Percentiles rank a stretch among this genome's conserved stretches.
These are phyloP conservation scores for Kuschelorhynchus macadamiae DNA, from an alignment of 2,888 invertebrate species.

Conservation along the genomic window DNA sequence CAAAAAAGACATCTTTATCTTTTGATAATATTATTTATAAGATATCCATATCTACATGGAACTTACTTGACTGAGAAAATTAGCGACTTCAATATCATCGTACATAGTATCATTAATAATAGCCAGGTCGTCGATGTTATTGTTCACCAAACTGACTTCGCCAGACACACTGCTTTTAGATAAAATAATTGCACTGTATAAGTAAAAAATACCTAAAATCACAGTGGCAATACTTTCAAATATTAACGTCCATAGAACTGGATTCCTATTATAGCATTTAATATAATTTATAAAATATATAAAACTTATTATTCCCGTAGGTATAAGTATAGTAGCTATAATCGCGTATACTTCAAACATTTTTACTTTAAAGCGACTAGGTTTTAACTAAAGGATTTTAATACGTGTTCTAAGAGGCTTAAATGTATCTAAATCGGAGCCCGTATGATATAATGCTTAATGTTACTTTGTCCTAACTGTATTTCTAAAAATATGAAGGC, in stretches of 20 bases:
- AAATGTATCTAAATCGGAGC: background rate
- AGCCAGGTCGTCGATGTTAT: conserved; percentile 35
- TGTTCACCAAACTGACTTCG: background rate
- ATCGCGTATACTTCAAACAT: conserved; percentile 43
- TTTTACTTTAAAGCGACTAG: background rate
- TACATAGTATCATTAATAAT: conserved; percentile 34
- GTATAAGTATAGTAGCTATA: conserved; percentile 26
- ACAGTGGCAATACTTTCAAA: conserved; percentile 27
- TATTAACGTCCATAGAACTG: conserved; percentile 24
- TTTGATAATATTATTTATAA: too few relatives aligned
- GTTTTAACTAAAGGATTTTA: conserved; percentile 6
- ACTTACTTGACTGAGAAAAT: conserved; percentile 24
- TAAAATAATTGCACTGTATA: conserved; percentile 29
- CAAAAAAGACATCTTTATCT: too few relatives aligned
- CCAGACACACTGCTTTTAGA: conserved; percentile 8
- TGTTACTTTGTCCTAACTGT: conserved; percentile 2
- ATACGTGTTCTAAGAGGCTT: too few relatives aligned
- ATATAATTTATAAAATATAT: conserved; percentile 18
- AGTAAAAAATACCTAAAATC: conserved; percentile 29
- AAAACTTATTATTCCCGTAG: conserved; percentile 27
- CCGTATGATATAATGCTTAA: background rate
- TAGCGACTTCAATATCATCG: background rate
- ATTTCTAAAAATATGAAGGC: conserved; percentile 1
- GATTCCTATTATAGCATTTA: conserved; percentile 5
- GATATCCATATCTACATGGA: too few relatives aligned